Conservation (phyloP, 1,140 invertebrate genomes). For the Camponotus floridanus region DNA sequence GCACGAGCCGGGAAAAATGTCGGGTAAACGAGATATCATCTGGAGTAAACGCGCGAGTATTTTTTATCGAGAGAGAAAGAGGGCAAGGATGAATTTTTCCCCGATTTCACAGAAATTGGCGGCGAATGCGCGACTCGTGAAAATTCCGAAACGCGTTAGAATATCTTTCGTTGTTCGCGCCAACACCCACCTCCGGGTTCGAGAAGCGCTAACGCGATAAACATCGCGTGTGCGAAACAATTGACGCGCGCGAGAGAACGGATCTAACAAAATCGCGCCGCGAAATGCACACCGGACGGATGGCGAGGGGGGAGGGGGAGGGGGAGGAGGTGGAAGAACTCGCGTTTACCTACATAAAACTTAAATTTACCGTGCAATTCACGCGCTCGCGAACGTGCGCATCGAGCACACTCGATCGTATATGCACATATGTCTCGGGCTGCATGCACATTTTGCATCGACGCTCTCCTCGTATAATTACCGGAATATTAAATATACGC, state of each 20-base stretch:
- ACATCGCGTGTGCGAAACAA: conserved; percentile 24
- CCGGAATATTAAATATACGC: not conserved
- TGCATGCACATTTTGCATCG: not conserved
- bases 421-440: not conserved
- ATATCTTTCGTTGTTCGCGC: not conserved
- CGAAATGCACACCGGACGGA: not conserved
- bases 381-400: conserved; percentile 27
- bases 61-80: not conserved
- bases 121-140: not conserved
- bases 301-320: no score
- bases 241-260: conserved; percentile 1
- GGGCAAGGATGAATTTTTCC: conserved; percentile 14
- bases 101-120: no score
- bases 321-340: no score
- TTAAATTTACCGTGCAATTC: conserved; percentile 51
- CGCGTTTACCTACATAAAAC: conserved; percentile 25
- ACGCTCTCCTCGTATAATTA: conserved; percentile 4
- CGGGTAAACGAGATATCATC: conserved; percentile 24
- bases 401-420: not conserved
- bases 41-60: not conserved
- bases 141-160: not conserved
- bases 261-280: not conserved
- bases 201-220: not conserved
- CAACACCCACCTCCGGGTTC: not conserved
- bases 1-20: not conserved